Evolutionary conservation across 1,140 invertebrate species (phyloP), one percentile per base, ranked within the genome.

Genomic region (Listronotus bonariensis): DNA sequence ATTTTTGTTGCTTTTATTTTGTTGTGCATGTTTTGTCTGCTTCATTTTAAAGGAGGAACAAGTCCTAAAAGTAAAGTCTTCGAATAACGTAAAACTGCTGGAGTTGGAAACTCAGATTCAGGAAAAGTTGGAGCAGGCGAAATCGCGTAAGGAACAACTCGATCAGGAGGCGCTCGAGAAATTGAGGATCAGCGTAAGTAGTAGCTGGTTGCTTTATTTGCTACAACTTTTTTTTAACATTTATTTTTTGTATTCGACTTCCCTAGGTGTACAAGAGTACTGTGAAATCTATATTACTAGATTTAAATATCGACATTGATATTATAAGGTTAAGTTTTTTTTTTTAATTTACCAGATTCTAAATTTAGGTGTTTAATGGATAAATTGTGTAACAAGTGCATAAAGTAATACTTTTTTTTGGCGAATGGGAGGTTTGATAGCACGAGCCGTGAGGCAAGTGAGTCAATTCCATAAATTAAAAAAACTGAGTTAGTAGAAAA

Each of bases 131-230:
- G 86, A 87, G 66, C 84, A 85, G 68, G 90, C 89, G 67, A 84
- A 87, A 60, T 84, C 82, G 64, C 86, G 90, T 68, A 86, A 89
- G 43, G 83, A 86, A 65, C 83, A 84, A 68, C 78, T 88, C 46
- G 88, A 91, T 75, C 85, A 86, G 61, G 88, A 90, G 75, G 87
- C 89, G 73, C 83, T 86, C 71, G 88, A 92, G 76, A 90, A 88
- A 74, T 82, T 91, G 48, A 87, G 87, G 68, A 88, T 85, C 78
- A 86, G 91, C 74, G 90, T 92, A 79, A 88, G 87, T 88, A 64
- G 17, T 61, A 18, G 46, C 17, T 20, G n/a, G 1, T 26, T 11
- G 46, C 46, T 49, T 49, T 20, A 49, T 10, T 36, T 36, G 34
- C 34, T 26, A 36, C 11, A 36, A 10, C 8, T 36, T 36, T 36